Conservation (phyloP, 2,797 vertebrate species). For the Molothrus ater region DNA sequence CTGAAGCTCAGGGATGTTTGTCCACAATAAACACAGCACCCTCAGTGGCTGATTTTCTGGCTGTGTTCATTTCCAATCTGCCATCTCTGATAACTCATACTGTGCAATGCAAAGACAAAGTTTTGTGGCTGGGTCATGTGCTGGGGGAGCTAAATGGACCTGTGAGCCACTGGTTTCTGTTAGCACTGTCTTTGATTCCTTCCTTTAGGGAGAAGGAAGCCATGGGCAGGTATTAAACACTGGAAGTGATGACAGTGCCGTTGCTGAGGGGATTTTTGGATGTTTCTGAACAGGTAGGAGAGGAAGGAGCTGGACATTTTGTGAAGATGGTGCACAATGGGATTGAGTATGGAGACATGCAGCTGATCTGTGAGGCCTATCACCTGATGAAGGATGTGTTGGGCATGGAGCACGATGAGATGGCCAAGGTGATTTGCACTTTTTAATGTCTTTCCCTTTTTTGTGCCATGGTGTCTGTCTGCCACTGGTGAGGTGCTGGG, state of each 20-base stretch:
- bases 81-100: background rate
- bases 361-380: constrained; percentile 97
- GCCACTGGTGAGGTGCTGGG: background rate
- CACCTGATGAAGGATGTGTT: constrained; percentile 96
- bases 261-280: constrained; percentile 1
- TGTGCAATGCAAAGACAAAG: background rate
- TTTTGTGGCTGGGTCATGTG: background rate
- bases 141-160: background rate
- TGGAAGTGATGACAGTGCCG: background rate
- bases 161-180: background rate
- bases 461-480: background rate
- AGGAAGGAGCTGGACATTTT: constrained; percentile 94
- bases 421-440: constrained; percentile 86
- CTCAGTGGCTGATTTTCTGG: background rate
- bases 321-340: constrained; percentile 99
- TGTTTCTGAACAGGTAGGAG: constrained; percentile 86
- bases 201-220: background rate
- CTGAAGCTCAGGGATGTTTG: background rate
- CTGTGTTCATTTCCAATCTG: background rate
- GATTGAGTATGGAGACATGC: constrained; percentile 99
- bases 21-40: background rate
- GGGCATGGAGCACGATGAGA: constrained; percentile 88
- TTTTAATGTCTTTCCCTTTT: background rate
- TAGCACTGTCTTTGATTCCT: background rate
- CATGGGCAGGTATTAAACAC: background rate